Evolutionary conservation across 1,140 invertebrate genomes (phyloP).

Genomic region (Formica selysi): DNA sequence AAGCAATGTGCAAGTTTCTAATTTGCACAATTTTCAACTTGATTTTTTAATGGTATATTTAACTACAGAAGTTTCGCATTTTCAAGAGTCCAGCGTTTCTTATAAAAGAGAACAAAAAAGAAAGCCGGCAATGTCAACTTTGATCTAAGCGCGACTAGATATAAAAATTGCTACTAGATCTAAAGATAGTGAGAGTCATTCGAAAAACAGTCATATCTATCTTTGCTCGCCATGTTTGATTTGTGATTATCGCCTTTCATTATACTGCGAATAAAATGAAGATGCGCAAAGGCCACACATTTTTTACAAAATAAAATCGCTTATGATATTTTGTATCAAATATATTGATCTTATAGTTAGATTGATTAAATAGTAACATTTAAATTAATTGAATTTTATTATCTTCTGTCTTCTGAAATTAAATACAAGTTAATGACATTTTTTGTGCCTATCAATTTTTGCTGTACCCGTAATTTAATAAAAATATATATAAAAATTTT

Average conservation of each 20-base stretch:
- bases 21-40: too few relatives aligned
- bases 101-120: neutral
- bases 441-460: neutral
- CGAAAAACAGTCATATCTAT: constrained; percentile 28
- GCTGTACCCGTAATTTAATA: neutral
- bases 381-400: constrained; percentile 3
- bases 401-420: too few relatives aligned
- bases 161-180: constrained; percentile 34
- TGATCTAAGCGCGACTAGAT: neutral
- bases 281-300: neutral
- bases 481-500: neutral
- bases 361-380: neutral
- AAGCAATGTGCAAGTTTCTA: too few relatives aligned
- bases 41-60: neutral
- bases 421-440: too few relatives aligned
- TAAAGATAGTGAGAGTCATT: constrained; percentile 18
- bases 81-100: neutral
- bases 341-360: neutral
- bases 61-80: constrained; percentile 37
- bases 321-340: neutral
- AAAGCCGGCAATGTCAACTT: constrained; percentile 43
- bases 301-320: neutral
- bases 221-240: constrained; percentile 26
- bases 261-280: constrained; percentile 12
- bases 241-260: constrained; percentile 42